These are phyloP conservation scores for Phoebastria nigripes DNA, from an alignment of 2,797 vertebrate genomes.

Conservation along the genomic window DNA sequence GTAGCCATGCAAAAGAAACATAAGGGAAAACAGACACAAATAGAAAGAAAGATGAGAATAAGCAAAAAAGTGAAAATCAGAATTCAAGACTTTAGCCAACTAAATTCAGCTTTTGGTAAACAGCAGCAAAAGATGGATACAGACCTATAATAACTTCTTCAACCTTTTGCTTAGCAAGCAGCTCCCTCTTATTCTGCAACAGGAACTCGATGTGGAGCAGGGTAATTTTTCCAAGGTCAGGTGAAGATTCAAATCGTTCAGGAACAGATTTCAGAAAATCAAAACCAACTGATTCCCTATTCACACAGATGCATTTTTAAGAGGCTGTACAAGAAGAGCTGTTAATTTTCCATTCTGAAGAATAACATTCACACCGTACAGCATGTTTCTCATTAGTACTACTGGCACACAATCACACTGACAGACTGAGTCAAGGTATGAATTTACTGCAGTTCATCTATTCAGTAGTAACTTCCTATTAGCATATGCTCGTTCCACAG, in stretches of 20 bases:
- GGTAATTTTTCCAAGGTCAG: slow-evolving; percentile 81
- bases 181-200: slow-evolving; percentile 83
- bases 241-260: slow-evolving; percentile 84
- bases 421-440: neutral
- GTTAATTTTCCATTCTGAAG: slow-evolving; percentile 11
- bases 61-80: neutral
- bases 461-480: neutral
- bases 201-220: slow-evolving; percentile 86
- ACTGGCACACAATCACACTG: neutral
- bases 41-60: neutral
- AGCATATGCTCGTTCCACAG: neutral
- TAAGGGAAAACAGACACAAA: neutral
- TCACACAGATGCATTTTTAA: slow-evolving; percentile 57
- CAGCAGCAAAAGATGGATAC: slow-evolving; percentile 32
- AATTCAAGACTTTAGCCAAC: neutral
- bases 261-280: slow-evolving; percentile 82
- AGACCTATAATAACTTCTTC: slow-evolving; percentile 86
- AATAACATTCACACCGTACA: neutral
- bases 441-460: slow-evolving; percentile 3
- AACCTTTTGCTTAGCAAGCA: slow-evolving; percentile 86
- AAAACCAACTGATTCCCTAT: slow-evolving; percentile 86
- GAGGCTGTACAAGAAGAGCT: slow-evolving; percentile 26
- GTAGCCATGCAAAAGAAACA: neutral
- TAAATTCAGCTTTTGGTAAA: neutral
- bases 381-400: neutral